Conservation (phyloP, 2,888 invertebrate species). For the Odontocolon sp. region DNA sequence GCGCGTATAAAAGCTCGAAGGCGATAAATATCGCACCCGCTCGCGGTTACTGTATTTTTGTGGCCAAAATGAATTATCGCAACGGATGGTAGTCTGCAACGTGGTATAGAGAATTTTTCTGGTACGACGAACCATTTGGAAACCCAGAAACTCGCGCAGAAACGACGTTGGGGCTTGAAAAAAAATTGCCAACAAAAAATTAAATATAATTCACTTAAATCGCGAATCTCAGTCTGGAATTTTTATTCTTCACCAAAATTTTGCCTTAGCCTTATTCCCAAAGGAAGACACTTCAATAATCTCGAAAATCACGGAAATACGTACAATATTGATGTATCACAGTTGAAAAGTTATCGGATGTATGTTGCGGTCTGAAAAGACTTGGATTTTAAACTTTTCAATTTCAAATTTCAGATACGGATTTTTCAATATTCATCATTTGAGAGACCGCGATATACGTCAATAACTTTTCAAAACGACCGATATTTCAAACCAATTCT, state of each 20-base stretch:
- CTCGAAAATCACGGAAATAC: not conserved
- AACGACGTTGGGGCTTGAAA: not conserved
- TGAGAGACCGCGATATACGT: too few relatives aligned
- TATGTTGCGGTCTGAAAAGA: too few relatives aligned
- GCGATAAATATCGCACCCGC: slow-evolving; percentile 56
- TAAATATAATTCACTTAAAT: slow-evolving; percentile 15
- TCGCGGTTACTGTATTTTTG: slow-evolving; percentile 49
- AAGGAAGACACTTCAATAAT: too few relatives aligned
- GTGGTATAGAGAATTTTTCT: slow-evolving; percentile 8
- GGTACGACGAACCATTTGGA: not conserved
- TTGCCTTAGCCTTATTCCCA: too few relatives aligned
- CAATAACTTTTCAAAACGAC: too few relatives aligned
- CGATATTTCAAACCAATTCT: too few relatives aligned
- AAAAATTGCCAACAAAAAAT: not conserved
- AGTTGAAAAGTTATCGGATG: too few relatives aligned
- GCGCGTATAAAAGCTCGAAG: slow-evolving; percentile 54
- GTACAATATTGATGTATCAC: too few relatives aligned
- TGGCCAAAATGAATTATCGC: slow-evolving; percentile 58
- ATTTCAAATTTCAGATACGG: too few relatives aligned
- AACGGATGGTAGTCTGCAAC: not conserved
- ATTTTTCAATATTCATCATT: too few relatives aligned
- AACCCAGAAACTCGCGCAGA: not conserved
- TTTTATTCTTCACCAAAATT: not conserved
- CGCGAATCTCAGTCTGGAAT: not conserved
- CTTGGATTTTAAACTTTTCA: too few relatives aligned